Percentiles rank a stretch among this genome's conserved stretches.
Evolutionary conservation across 2,797 vertebrate genomes (phyloP).

Genomic region (Manis pentadactyla): DNA sequence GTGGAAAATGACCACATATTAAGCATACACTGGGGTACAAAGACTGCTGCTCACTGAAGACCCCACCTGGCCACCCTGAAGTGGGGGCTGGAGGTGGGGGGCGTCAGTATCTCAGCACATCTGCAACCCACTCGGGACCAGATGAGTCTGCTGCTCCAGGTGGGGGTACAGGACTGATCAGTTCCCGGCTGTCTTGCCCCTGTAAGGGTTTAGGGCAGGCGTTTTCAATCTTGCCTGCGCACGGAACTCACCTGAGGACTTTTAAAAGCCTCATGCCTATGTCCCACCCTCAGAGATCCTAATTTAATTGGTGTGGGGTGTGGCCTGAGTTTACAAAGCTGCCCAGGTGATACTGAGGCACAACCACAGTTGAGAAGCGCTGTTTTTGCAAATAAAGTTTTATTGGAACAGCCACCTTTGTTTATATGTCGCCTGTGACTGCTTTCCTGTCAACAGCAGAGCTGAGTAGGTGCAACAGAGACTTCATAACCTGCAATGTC

Average conservation of each 20-base stretch:
- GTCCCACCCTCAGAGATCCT: not conserved
- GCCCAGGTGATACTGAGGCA: not conserved
- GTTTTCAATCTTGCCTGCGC: not conserved
- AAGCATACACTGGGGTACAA: not conserved
- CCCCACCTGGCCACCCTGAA: not conserved
- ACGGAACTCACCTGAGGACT: not conserved
- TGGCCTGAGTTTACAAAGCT: not conserved
- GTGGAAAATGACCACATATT: not conserved
- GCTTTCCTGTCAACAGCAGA: not conserved
- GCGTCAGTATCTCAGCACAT: not conserved
- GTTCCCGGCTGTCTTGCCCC: not conserved
- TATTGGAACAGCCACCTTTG: not conserved
- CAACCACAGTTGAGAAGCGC: not conserved
- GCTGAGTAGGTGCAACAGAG: not conserved
- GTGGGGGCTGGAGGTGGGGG: accelerated
- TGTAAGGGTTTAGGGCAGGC: not conserved
- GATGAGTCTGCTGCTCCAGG: not conserved
- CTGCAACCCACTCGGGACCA: not conserved
- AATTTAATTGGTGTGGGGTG: not conserved
- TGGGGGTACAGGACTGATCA: not conserved
- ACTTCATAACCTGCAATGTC: not conserved
- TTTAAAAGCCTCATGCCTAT: not conserved
- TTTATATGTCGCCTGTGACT: not conserved
- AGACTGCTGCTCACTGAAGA: not conserved
- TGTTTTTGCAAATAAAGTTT: slow-evolving; percentile 41